Evolutionary conservation across 1,140 invertebrate genomes (phyloP), one percentile per base, ranked within the genome.

Genomic region (Drosophila novamexicana): DNA sequence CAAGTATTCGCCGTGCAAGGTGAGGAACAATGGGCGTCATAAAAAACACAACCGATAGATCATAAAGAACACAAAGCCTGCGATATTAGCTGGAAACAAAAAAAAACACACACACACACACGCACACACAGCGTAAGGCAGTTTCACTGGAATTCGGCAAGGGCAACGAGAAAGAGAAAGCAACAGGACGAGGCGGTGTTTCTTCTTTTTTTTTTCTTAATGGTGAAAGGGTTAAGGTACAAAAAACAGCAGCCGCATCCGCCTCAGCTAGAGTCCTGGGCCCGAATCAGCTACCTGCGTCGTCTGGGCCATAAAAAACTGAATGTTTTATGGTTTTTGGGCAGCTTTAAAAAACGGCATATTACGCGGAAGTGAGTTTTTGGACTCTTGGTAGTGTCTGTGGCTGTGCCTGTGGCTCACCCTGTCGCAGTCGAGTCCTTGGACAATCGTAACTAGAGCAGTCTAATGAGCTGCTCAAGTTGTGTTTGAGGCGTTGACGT

Each of bases 1-100:
- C 29, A 34, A 61, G 37, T 7, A 34, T 54, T 57, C 9, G 42
- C 29, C 44, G 56, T 83, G 81, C 63, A 50, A 75, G 56, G 44
- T 44, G 70, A 56, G 53, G 49, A 64, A 88, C 83, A 86, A 86
- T 56, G 72, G 34, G 44, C 34, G 40, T 52, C 79, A 89, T 86
- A 86, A 86, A 86, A 86, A 89, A 86, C 67, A 79, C 84, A 89
- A 86, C 77, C 79, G 65, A 83, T 32, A 52, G 52, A 72, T 77
- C 79, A 83, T 86, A 86, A 86, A 86, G 59, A 83, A 74, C n/a
- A 86, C 84, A 86, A 86, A 58, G 80, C 49, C 40, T 36, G 45
- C 65, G 63, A 77, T 83, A 86, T 88, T 86, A 88, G 79, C 16
- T 79, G 66, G 65, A 88, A 79, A 85, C 75, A 85, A 83, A 75